phyloP scores from a whole-genome alignment of 2,797 vertebrate species.

The Tragelaphus eurycerus region DNA sequence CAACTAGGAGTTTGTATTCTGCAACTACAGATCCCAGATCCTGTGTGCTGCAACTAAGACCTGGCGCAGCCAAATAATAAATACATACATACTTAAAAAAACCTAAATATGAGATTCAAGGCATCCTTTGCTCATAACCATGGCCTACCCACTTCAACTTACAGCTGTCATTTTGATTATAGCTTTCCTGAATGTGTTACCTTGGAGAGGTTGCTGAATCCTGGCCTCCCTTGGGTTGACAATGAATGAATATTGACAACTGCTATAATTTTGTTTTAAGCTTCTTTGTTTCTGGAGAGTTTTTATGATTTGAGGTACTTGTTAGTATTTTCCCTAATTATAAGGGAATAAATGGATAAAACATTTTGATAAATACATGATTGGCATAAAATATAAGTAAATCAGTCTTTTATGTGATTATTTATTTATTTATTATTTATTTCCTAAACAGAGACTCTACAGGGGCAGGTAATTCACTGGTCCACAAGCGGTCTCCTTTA shows the following conservation, averaged over 20 bases:
- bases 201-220: constrained; percentile 3
- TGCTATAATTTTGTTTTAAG: constrained; percentile 43
- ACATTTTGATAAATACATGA: neutral
- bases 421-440: constrained; percentile 35
- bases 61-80: neutral
- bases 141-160: neutral
- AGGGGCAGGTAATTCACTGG: constrained; percentile 93
- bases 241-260: constrained; percentile 13
- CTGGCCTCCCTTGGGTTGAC: neutral
- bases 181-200: neutral
- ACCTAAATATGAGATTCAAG: neutral
- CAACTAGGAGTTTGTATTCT: neutral
- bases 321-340: neutral
- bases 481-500: constrained; percentile 92
- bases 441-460: constrained; percentile 91
- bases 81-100: neutral
- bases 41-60: neutral
- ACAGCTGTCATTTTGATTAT: neutral
- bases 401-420: constrained; percentile 15
- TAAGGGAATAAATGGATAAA: constrained; percentile 35
- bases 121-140: neutral
- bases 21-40: neutral
- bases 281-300: neutral
- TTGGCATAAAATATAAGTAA: constrained; percentile 31
- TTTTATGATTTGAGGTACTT: constrained; percentile 54